These are phyloP conservation scores for Lasioglossum lativentre DNA, from an alignment of 2,888 invertebrate species.

Conservation along the genomic window DNA sequence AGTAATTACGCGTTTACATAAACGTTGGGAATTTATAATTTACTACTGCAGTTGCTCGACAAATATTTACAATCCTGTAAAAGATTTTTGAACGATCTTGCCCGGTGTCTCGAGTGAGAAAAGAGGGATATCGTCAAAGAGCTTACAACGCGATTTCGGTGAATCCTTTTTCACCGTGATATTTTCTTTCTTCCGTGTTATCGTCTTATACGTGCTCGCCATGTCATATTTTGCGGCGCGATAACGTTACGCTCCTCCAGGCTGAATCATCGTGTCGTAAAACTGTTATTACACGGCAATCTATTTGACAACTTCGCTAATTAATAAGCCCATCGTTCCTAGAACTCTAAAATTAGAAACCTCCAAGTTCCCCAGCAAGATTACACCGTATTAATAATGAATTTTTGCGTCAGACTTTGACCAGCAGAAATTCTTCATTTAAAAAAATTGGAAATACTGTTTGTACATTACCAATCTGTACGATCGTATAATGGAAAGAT, in stretches of 20 bases:
- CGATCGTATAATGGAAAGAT: too few species aligned
- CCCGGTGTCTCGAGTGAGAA: conserved; percentile 33
- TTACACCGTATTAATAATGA: too few species aligned
- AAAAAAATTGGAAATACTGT: too few species aligned
- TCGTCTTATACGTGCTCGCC: conserved; percentile 45
- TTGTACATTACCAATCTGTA: too few species aligned
- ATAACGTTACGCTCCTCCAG: conserved; percentile 19
- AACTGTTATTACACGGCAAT: not conserved
- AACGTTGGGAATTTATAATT: not conserved
- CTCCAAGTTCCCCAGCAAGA: not conserved
- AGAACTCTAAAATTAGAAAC: not conserved
- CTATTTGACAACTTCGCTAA: not conserved
- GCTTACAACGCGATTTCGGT: conserved; percentile 62
- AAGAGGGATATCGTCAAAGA: conserved; percentile 54
- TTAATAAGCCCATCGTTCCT: not conserved
- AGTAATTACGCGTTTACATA: conserved; percentile 5
- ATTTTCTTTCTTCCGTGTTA: conserved; percentile 48
- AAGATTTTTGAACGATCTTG: conserved; percentile 50
- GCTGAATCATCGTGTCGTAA: conserved; percentile 14
- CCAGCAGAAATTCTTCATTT: too few species aligned
- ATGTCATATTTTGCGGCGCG: conserved; percentile 29
- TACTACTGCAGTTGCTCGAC: not conserved
- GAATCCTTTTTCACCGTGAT: conserved; percentile 53
- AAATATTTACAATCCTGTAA: conserved; percentile 37
- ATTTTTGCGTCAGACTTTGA: too few species aligned